Percentiles rank a stretch among this genome's conserved stretches.
phyloP scores from a whole-genome alignment of 1,140 invertebrate genomes.

The Drosophila pectinifera region DNA sequence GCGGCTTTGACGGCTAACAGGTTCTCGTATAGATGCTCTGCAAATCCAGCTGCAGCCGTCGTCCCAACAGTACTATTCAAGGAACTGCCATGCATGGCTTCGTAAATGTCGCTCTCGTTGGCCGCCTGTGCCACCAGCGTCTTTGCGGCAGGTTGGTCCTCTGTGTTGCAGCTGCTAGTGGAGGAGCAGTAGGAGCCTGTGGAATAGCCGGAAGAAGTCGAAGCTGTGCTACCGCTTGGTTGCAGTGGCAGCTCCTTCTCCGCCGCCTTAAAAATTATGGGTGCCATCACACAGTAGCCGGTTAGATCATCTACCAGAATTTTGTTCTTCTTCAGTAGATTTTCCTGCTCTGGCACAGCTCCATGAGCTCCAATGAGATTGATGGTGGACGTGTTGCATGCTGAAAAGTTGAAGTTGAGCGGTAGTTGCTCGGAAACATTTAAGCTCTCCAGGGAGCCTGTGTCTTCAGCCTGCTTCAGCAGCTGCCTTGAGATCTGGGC shows the following conservation, averaged over 20 bases:
- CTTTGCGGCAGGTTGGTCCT: conserved; percentile 45
- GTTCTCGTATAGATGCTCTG: conserved; percentile 79
- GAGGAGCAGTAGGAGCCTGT: conserved; percentile 75
- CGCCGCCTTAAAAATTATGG: conserved; percentile 68
- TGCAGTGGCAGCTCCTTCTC: conserved; percentile 17
- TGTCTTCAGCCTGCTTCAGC: conserved; percentile 11
- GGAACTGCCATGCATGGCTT: conserved; percentile 61
- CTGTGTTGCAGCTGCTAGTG: conserved; percentile 69
- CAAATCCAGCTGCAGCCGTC: conserved; percentile 43
- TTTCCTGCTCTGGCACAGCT: conserved; percentile 42
- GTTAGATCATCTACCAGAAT: conserved; percentile 74
- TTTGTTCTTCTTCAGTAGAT: conserved; percentile 58
- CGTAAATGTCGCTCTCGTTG: conserved; percentile 75
- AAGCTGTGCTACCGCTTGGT: conserved; percentile 60
- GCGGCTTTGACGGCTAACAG: conserved; percentile 73
- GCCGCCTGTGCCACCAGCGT: conserved; percentile 8
- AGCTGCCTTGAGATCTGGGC: conserved; percentile 47
- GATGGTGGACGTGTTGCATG: conserved; percentile 76
- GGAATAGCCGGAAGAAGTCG: conserved; percentile 79
- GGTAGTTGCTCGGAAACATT: conserved; percentile 79
- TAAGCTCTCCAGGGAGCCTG: conserved; percentile 68
- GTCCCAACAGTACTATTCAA: conserved; percentile 39
- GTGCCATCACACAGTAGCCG: conserved; percentile 83
- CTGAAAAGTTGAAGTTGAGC: conserved; percentile 81
- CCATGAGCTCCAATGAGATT: conserved; percentile 80